phyloP scores from a whole-genome alignment of 2,113 vertebrate species.

The Astur gentilis region DNA sequence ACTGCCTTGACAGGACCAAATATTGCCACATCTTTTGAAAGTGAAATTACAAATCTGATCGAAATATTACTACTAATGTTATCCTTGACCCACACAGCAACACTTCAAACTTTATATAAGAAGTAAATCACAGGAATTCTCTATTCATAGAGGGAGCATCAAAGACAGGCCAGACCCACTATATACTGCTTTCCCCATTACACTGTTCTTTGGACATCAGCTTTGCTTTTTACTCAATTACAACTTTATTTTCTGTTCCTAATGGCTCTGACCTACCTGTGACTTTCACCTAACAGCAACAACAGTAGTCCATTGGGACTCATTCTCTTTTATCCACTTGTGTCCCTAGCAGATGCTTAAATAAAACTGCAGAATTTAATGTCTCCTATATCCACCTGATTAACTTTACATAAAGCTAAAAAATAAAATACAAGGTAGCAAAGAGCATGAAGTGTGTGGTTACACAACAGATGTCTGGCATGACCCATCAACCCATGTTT shows the following conservation, averaged over 20 bases:
- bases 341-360: neutral
- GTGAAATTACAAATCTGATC: neutral
- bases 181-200: neutral
- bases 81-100: neutral
- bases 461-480: neutral
- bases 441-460: neutral
- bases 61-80: neutral
- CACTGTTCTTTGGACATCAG: neutral
- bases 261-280: slow-evolving; percentile 10
- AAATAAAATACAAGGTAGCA: neutral
- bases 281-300: slow-evolving; percentile 13
- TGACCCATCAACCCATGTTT: neutral
- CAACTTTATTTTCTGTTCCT: neutral
- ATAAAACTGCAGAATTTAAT: neutral
- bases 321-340: slow-evolving; percentile 10
- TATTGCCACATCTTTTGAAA: neutral
- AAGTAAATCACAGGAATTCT: neutral
- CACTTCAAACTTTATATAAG: neutral
- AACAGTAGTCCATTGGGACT: neutral
- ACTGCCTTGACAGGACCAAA: neutral
- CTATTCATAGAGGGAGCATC: neutral
- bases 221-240: neutral
- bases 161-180: neutral
- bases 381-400: neutral
- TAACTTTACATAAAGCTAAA: neutral